Evolutionary conservation across 2,797 vertebrate species (phyloP), one percentile per base, ranked within the genome.

Genomic region (Eremophila alpestris): DNA sequence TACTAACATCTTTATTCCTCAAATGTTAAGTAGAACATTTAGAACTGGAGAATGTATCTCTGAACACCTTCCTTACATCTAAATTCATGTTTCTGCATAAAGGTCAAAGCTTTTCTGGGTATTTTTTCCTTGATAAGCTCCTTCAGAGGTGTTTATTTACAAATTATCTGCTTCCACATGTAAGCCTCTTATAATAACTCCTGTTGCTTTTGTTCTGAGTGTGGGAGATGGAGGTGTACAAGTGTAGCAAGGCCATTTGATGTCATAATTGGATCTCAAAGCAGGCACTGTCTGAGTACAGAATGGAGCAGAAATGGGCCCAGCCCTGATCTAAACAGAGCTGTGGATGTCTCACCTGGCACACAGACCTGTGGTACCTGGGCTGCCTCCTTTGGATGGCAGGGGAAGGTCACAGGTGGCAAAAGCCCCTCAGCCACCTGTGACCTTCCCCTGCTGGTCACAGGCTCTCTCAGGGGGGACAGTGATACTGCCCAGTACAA

Each of bases 111-210:
- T 41, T 94, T 80, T 85, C 87, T 86, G 59, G 36, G 23, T 69
- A 30, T 24, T 91, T 95, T 82, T 93, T 78, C 58, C 82, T 86
- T 91, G 73, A 71, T 88, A 88, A 86, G 62, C 38, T 89, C 73
- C 91, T 95, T 94, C 76, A 96, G 85, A 96, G n/a, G 17, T 43
- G 46, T 80, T 92, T 96, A 80, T 95, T 95, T 95, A 85, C 93
- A 92, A 92, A 91, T 36, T 0, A 78, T 74, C 76, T 87, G 13
- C 55, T 94, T 86, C 76, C 29, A 16, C 29, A 51, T 32, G 51
- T 89, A 87, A 89, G 56, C 64, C 49, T 94, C 49, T 22, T 36
- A 51, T 41, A 95, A 77, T 43, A 89, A 68, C 38, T 86, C 36
- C 49, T 22, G 5, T 49, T 78, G 32, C 79, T 92, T 88, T 93